Evolutionary conservation across 2,888 invertebrate species (phyloP).

Genomic region (Leptopilina drosophilae): DNA sequence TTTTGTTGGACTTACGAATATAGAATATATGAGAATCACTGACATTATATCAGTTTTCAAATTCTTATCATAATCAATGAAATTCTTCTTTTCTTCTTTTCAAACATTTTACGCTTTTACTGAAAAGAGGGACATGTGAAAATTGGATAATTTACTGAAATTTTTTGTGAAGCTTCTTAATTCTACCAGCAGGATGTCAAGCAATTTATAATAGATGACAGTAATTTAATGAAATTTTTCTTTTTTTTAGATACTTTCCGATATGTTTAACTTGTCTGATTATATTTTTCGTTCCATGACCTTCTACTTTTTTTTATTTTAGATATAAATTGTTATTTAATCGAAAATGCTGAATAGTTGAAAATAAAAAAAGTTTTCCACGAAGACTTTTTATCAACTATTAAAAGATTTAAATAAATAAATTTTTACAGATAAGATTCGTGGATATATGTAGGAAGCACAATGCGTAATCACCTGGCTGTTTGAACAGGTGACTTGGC

Average conservation of each 20-base stretch:
- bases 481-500: slow-evolving; percentile 75
- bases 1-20: too few relatives aligned
- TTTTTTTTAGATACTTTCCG: not conserved
- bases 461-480: slow-evolving; percentile 58
- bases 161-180: not conserved
- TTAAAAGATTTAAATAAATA: not conserved
- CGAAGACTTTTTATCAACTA: not conserved
- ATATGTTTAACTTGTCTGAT: too few relatives aligned
- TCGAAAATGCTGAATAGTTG: too few relatives aligned
- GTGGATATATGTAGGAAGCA: not conserved
- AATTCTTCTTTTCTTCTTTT: slow-evolving; percentile 12
- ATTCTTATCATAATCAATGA: slow-evolving; percentile 33
- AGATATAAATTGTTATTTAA: too few relatives aligned
- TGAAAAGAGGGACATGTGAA: not conserved
- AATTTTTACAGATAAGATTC: not conserved
- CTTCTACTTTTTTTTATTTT: too few relatives aligned
- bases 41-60: slow-evolving; percentile 36
- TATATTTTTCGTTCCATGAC: not conserved
- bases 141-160: not conserved
- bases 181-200: too few relatives aligned
- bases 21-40: slow-evolving; percentile 13
- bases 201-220: too few relatives aligned
- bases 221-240: too few relatives aligned
- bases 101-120: slow-evolving; percentile 27
- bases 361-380: too few relatives aligned